Percentiles rank a stretch among this genome's conserved stretches.
These are phyloP conservation scores for Daubentonia madagascariensis DNA, from an alignment of 2,113 vertebrate genomes.

Conservation along the genomic window DNA sequence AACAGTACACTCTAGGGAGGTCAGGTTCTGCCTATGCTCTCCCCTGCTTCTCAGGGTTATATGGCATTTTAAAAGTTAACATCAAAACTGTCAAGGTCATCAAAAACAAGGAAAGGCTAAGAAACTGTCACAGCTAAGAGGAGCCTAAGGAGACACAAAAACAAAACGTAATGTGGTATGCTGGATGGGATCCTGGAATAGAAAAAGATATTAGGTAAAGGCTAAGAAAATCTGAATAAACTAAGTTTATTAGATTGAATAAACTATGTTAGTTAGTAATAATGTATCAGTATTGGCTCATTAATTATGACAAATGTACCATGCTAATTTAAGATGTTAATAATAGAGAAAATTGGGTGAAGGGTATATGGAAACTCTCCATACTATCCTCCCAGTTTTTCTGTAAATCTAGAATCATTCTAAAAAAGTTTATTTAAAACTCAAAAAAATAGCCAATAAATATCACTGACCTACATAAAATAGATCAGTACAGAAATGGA, in stretches of 20 bases:
- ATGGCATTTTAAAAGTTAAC: neutral
- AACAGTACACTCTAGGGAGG: neutral
- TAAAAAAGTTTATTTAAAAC: conserved; percentile 22
- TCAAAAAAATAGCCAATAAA: neutral
- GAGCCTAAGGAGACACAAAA: neutral
- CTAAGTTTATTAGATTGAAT: too few relatives aligned
- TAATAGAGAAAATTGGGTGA: neutral
- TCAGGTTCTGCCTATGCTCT: neutral
- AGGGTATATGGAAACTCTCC: neutral
- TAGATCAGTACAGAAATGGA: neutral
- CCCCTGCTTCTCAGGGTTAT: neutral
- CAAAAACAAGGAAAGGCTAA: conserved; percentile 36
- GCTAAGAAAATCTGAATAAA: conserved; percentile 28
- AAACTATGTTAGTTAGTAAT: neutral
- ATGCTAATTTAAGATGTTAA: neutral
- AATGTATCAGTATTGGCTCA: neutral
- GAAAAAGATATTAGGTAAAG: neutral
- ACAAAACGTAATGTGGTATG: neutral
- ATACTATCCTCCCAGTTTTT: neutral
- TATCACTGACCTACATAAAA: conserved; percentile 28
- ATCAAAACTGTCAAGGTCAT: conserved; percentile 26
- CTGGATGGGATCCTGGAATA: neutral
- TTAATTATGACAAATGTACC: neutral
- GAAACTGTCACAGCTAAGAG: neutral
- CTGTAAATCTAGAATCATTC: conserved; percentile 34